phyloP scores from a whole-genome alignment of 1,140 invertebrate species.

The silkworm (Bombyx mori) region ASM3026992v2 NC_085112.1:8183501-8184000 shows the following conservation, averaged over 20 bases:
- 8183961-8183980: too few species aligned
- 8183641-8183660: slow-evolving; percentile 60
- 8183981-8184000: too few species aligned
- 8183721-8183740: neutral
- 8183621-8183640: slow-evolving; percentile 64
- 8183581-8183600: slow-evolving; percentile 65
- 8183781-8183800: neutral
- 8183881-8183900: too few species aligned
- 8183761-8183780: neutral
- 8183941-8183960: too few species aligned
- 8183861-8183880: too few species aligned
- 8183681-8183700: slow-evolving; percentile 44
- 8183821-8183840: too few species aligned
- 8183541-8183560: slow-evolving; percentile 63
- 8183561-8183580: slow-evolving; percentile 58
- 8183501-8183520: slow-evolving; percentile 86
- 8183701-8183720: slow-evolving; percentile 14
- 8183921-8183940: too few species aligned
- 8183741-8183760: too few species aligned
- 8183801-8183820: too few species aligned
- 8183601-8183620: slow-evolving; percentile 67
- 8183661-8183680: slow-evolving; percentile 56
- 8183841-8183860: too few species aligned
- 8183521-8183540: slow-evolving; percentile 73
- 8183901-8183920: too few species aligned